Evolutionary conservation across 2,113 vertebrate species (phyloP).

Genomic region (Alexandromys fortis): DNA sequence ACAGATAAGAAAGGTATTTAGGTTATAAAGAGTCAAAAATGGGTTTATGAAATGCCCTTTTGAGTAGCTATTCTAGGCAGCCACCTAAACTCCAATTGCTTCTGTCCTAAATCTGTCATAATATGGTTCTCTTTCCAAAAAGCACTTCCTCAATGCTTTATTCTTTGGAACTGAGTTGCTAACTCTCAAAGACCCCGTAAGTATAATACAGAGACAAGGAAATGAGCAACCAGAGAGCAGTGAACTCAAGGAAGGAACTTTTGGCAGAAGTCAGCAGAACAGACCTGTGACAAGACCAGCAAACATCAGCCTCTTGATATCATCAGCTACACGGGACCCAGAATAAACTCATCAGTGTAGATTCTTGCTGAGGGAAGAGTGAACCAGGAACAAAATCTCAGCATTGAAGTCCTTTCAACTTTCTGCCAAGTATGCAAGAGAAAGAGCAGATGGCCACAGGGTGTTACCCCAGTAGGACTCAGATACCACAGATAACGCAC

Average conservation of each 20-base stretch:
- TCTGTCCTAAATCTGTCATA: background rate
- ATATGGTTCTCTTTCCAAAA: background rate
- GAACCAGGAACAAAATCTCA: background rate
- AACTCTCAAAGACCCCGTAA: background rate
- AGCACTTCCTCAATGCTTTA: background rate
- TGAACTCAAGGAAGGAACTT: background rate
- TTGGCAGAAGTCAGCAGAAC: background rate
- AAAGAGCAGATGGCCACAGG: background rate
- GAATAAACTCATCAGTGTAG: background rate
- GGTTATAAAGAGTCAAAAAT: background rate
- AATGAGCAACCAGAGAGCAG: background rate
- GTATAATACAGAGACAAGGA: conserved; percentile 11
- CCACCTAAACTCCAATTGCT: background rate
- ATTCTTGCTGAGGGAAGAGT: conserved; percentile 17
- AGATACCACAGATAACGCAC: conserved; percentile 3
- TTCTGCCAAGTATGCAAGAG: background rate
- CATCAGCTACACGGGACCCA: background rate
- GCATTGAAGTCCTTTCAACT: background rate
- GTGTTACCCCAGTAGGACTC: background rate
- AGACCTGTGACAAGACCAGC: background rate
- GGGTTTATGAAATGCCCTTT: background rate
- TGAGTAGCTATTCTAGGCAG: background rate
- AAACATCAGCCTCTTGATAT: background rate
- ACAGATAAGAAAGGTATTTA: background rate
- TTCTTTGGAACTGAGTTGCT: background rate